A percentile compares a stretch with the other conserved stretches of the same genome.
Evolutionary conservation across 2,797 vertebrate genomes (phyloP).

Genomic region (Mareca strepera): DNA sequence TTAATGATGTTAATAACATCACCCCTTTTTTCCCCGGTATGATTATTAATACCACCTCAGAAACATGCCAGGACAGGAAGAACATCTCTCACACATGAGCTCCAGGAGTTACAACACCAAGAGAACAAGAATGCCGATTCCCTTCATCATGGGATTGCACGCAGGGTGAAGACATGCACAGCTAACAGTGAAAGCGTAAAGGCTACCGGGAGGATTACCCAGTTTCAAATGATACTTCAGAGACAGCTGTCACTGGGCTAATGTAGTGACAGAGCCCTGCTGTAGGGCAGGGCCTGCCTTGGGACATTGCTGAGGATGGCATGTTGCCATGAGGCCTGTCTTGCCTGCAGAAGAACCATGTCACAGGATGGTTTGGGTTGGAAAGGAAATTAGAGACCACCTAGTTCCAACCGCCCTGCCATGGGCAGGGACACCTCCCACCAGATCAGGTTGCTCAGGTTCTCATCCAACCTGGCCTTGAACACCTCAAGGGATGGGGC

Average conservation of each 20-base stretch:
- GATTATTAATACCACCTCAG: not conserved
- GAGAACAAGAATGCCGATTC: not conserved
- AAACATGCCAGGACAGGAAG: slow-evolving; percentile 73
- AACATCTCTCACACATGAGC: not conserved
- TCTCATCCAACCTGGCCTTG: no score
- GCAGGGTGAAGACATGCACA: not conserved
- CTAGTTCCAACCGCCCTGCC: no score
- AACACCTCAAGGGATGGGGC: no score
- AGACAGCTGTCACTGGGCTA: not conserved
- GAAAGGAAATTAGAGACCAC: no score
- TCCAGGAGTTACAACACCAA: slow-evolving; percentile 36
- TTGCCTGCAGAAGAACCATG: not conserved
- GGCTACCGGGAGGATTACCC: not conserved
- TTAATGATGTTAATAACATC: slow-evolving; percentile 67
- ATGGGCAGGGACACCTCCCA: no score
- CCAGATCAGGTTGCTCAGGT: no score
- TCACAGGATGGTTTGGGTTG: no score
- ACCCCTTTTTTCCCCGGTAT: not conserved
- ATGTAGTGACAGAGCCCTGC: not conserved
- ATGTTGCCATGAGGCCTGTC: not conserved
- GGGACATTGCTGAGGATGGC: not conserved
- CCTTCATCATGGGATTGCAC: not conserved
- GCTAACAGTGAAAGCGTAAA: not conserved
- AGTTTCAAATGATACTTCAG: not conserved
- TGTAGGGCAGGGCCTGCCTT: not conserved